Percentiles rank a stretch among this genome's conserved stretches.
Evolutionary conservation across 2,797 vertebrate genomes (phyloP).

Genomic region (Typhlichthys subterraneus): DNA sequence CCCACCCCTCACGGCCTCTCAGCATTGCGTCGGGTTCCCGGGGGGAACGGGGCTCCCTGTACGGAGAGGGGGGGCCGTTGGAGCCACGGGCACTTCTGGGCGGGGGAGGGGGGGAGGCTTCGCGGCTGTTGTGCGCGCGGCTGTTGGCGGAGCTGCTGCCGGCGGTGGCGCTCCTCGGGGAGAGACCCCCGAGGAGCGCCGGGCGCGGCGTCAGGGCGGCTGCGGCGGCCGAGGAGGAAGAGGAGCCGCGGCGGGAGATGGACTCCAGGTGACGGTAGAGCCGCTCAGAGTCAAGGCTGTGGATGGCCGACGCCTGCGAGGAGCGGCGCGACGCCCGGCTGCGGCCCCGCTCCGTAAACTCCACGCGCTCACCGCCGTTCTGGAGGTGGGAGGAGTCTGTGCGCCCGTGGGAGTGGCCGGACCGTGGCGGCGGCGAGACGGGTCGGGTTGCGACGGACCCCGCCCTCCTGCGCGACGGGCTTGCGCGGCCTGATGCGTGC

Average conservation of each 20-base stretch:
- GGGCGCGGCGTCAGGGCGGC: neutral
- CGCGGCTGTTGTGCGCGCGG: slow-evolving; percentile 56
- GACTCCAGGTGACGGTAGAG: slow-evolving; percentile 79
- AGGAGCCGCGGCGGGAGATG: slow-evolving; percentile 67
- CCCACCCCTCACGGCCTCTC: slow-evolving; percentile 25
- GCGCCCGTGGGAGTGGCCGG: slow-evolving; percentile 48
- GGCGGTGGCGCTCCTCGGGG: slow-evolving; percentile 50
- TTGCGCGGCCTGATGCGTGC: slow-evolving; percentile 70
- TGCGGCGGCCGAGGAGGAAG: too few relatives aligned
- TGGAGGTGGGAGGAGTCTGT: slow-evolving; percentile 46
- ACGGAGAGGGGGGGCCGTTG: slow-evolving; percentile 48
- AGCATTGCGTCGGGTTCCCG: slow-evolving; percentile 36
- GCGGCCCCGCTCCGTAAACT: slow-evolving; percentile 13
- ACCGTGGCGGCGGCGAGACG: slow-evolving; percentile 49
- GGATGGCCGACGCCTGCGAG: slow-evolving; percentile 70
- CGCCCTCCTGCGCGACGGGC: slow-evolving; percentile 61
- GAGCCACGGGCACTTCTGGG: slow-evolving; percentile 50
- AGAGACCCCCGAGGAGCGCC: slow-evolving; percentile 48
- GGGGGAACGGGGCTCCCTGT: slow-evolving; percentile 44
- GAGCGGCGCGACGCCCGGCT: slow-evolving; percentile 48
- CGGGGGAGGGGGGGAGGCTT: slow-evolving; percentile 55
- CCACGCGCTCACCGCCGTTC: slow-evolving; percentile 34
- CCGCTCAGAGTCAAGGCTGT: slow-evolving; percentile 79
- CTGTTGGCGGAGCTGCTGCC: slow-evolving; percentile 54
- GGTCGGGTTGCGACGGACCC: slow-evolving; percentile 51